Base-by-base conservation (phyloP, 1,140 invertebrate genomes). In the Aphaenogaster floridana region DNA sequence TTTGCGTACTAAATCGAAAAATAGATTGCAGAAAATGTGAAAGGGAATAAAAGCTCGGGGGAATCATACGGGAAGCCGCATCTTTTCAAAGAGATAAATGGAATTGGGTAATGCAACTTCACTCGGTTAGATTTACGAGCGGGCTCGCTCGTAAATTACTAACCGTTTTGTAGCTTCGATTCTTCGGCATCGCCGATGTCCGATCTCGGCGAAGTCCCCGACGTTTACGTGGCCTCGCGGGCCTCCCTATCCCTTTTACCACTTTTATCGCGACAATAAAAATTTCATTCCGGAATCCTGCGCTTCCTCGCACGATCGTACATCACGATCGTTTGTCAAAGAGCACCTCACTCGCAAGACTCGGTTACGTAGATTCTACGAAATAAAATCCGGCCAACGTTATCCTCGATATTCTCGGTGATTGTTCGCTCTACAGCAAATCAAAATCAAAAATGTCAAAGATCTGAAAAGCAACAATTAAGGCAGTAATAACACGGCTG, bases 11-110 rank as follows among this genome's bases (percentile, higher is more conserved):
- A 84, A 84, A 84, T 84, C 80, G 80, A 84, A 84, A 84, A 84
- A 84, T 84, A 84, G 80, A 84, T 84, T 84, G 80, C 80, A 84
- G 80, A 84, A 74, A 74, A 84, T 76, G 80, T 84, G 42, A 84
- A 84, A 84, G 80, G 80, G 80, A 76, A 84, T 84, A 84, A 84
- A 84, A 84, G 80, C 80, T 61, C 80, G 80, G 77, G 61, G 80
- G 80, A 84, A 84, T 84, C 69, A 84, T 84, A 84, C 80, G 80
- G 80, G 69, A 45, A 50, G 80, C 42, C 80, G 80, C 80, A 76
- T 84, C 48, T 74, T 66, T 80, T 71, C 54, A 74, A 69, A 77
- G 69, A 74, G 86, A 87, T 79, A 87, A 87, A 89, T 88, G 77
- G 57, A n/a, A 76, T 50, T 63, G 11, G 52, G 68, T 59, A 77